A percentile compares a stretch with the other conserved stretches of the same genome.
Evolutionary conservation across 2,113 vertebrate species (phyloP).

Genomic region (Oreochromis aureus): DNA sequence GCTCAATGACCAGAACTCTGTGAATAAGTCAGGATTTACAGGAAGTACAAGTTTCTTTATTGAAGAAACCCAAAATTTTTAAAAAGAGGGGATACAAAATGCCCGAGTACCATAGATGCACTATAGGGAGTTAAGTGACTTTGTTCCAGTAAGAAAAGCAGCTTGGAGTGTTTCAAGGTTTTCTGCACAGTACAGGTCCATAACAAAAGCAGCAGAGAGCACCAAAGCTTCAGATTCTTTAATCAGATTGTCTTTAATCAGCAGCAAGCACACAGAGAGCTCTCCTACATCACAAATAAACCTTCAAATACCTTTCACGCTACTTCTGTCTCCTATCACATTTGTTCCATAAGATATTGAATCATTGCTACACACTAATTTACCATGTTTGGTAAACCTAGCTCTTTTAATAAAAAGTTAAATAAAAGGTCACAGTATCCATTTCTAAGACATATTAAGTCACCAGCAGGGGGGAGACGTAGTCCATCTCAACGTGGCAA

Average conservation of each 20-base stretch:
- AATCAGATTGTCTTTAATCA: neutral
- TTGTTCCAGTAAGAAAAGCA: neutral
- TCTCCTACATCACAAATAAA: neutral
- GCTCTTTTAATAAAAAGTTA: neutral
- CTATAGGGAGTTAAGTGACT: neutral
- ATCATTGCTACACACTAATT: neutral
- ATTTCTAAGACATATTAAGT: neutral
- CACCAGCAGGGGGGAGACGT: slow-evolving; percentile 32
- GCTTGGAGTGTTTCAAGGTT: neutral
- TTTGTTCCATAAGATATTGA: neutral
- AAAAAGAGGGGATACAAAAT: neutral
- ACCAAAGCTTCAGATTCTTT: neutral
- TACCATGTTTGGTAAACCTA: neutral
- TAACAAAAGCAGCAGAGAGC: neutral
- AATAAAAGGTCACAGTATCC: neutral
- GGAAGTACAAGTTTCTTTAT: neutral
- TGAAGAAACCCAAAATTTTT: neutral
- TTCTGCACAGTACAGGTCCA: neutral
- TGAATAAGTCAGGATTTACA: neutral
- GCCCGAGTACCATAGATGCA: neutral
- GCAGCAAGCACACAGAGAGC: neutral
- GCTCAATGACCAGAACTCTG: neutral
- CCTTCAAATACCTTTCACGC: neutral
- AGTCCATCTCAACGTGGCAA: neutral
- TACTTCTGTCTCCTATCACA: neutral